Evolutionary conservation across 2,888 invertebrate genomes (phyloP), one percentile per base, ranked within the genome.

Genomic region (Amorpha juglandis): DNA sequence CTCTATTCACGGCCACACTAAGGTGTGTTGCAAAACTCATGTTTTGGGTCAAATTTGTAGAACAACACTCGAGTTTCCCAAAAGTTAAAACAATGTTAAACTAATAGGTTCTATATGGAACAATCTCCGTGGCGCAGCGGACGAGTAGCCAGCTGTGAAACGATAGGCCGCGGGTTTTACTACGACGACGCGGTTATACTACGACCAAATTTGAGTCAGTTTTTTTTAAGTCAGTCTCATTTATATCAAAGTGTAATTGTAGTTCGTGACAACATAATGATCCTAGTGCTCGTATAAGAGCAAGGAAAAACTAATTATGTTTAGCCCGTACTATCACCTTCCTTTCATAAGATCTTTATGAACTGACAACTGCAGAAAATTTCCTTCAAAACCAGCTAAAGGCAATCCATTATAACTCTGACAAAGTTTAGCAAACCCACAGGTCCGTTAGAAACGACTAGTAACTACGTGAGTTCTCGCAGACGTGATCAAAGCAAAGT

Each of bases 71-170:
- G 12, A 42, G 9, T 6, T 38, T 12, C 14, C 12, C 11, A 1
- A 42, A 42, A 55, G 55, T 55, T 38, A 55, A 58, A 42, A 58
- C 58, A 58, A 58, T 21, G 42, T 58, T 38, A 42, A 58, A 42
- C 58, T 58, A 42, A 53, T 35, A 19, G 58, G 58, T 14, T 42
- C 14, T n/a, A 9, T 9, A 11, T 12, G 42, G 58, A 38, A 58
- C 42, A 42, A 58, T 58, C 42, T 58, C 42, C 42, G 42, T 52
- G 14, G n/a, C n/a, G n/a, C n/a, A 0, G 4, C 27, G 6, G 27
- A 52, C 3, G 6, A 7, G 9, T 6, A 38, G 7, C 7, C 7
- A 6, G 38, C 7, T 38, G 38, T 6, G 38, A 38, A 38, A n/a
- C n/a, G n/a, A n/a, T n/a, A n/a, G n/a, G n/a, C n/a, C n/a, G n/a